Evolutionary conservation across 2,797 vertebrate genomes (phyloP).

Genomic region (Synanceia verrucosa): DNA sequence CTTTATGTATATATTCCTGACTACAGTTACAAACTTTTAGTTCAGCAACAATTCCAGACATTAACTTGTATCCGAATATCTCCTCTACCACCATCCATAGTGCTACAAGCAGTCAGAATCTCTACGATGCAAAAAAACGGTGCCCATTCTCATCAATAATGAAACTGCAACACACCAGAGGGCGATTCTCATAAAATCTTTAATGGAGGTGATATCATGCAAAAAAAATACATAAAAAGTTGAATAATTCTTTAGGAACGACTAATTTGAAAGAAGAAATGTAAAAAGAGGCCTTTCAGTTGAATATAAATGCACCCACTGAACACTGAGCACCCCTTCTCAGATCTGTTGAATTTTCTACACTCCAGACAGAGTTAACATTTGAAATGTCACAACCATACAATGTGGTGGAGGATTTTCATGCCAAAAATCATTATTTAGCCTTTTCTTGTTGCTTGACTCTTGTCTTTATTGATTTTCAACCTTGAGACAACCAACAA

Average conservation of each 20-base stretch:
- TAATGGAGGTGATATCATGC: conserved; percentile 84
- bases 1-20: not conserved
- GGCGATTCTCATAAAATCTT: conserved; percentile 80
- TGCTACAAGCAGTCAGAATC: not conserved
- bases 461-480: conserved; percentile 1
- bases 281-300: conserved; percentile 33
- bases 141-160: not conserved
- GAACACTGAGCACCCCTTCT: conserved; percentile 12
- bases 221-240: conserved; percentile 56
- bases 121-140: not conserved
- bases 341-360: conserved; percentile 6
- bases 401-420: not conserved
- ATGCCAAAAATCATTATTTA: conserved; percentile 8
- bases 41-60: not conserved
- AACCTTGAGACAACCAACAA: not conserved
- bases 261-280: conserved; percentile 44
- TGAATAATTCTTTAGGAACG: conserved; percentile 59
- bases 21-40: not conserved
- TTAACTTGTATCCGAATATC: not conserved
- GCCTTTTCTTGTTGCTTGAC: conserved; percentile 32
- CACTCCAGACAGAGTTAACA: not conserved
- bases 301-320: conserved; percentile 41
- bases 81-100: not conserved
- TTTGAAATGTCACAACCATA: conserved; percentile 28
- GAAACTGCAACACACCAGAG: conserved; percentile 5